These are phyloP conservation scores for Xiphophorus couchianus DNA, from an alignment of 2,113 vertebrate genomes.

Conservation along the genomic window DNA sequence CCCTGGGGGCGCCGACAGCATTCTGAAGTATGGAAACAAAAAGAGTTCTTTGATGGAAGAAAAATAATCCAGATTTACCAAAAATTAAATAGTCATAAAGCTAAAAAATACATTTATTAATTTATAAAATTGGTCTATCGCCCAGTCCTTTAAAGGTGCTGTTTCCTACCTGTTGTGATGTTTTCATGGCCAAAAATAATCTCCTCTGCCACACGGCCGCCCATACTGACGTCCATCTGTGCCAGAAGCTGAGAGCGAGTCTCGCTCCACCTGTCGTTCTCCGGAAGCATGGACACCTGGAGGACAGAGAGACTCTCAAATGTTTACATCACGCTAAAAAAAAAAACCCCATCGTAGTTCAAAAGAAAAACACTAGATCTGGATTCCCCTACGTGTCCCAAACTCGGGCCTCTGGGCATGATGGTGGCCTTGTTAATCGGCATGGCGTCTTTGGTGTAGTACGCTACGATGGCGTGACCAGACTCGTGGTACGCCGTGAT, in stretches of 20 bases:
- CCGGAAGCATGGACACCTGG: slow-evolving; percentile 94
- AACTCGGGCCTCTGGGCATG: slow-evolving; percentile 94
- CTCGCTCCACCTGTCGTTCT: slow-evolving; percentile 97
- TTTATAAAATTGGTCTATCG: no score
- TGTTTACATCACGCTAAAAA: not conserved
- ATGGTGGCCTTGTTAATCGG: slow-evolving; percentile 99
- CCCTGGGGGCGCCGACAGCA: no score
- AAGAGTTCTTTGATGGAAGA: no score
- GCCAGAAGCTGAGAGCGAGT: slow-evolving; percentile 95
- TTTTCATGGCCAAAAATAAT: slow-evolving; percentile 94
- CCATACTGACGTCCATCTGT: slow-evolving; percentile 99
- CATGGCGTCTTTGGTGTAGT: slow-evolving; percentile 98
- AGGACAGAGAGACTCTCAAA: not conserved
- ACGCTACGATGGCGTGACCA: slow-evolving; percentile 95
- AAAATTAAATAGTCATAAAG: no score
- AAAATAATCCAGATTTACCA: no score
- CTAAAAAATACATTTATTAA: no score
- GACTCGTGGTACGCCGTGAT: slow-evolving; percentile 98
- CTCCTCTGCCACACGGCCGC: slow-evolving; percentile 95
- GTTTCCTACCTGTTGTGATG: slow-evolving; percentile 89
- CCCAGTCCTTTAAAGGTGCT: not conserved
- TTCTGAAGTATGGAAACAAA: no score
- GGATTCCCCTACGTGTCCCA: slow-evolving; percentile 89
- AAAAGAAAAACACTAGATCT: not conserved
- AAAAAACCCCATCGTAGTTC: not conserved